phyloP scores from a whole-genome alignment of 1,140 invertebrate genomes.

The Temnothorax longispinosus region DNA sequence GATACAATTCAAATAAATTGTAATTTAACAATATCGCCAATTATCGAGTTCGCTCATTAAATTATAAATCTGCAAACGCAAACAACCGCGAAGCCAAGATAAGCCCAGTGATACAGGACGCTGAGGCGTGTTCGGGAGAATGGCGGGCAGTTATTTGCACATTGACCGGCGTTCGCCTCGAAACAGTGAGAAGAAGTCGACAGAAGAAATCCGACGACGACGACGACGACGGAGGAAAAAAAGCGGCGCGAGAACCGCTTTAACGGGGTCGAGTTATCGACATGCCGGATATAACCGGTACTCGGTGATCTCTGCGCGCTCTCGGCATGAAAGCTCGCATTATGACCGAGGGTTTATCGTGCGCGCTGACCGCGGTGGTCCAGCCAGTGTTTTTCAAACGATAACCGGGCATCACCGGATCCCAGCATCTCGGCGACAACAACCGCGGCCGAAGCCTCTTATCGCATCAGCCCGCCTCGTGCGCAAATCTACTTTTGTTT shows the following conservation, averaged over 20 bases:
- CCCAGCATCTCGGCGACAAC: constrained; percentile 42
- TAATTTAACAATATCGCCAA: neutral
- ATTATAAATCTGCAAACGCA: constrained; percentile 13
- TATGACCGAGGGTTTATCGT: constrained; percentile 78
- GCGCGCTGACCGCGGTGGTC: constrained; percentile 76
- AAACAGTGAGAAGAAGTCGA: constrained; percentile 43
- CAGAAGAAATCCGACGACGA: constrained; percentile 65
- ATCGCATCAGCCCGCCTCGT: neutral
- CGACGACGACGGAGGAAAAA: constrained; percentile 54
- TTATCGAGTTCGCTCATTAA: neutral
- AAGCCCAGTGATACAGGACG: neutral
- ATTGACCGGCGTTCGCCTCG: constrained; percentile 60
- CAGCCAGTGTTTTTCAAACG: constrained; percentile 77
- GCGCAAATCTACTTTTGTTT: constrained; percentile 1
- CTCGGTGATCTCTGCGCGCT: constrained; percentile 71
- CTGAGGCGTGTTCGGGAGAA: neutral
- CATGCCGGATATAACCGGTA: constrained; percentile 78
- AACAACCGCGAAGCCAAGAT: constrained; percentile 17
- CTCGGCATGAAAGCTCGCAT: constrained; percentile 70
- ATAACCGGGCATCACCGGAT: constrained; percentile 82
- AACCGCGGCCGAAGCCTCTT: constrained; percentile 5
- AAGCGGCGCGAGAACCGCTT: constrained; percentile 61
- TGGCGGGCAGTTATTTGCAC: constrained; percentile 57
- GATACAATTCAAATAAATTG: neutral
- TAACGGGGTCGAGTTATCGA: constrained; percentile 82